Percentiles rank a stretch among this genome's conserved stretches.
Conservation (phyloP, 1,140 invertebrate species). For the Drosophila sproati region DNA sequence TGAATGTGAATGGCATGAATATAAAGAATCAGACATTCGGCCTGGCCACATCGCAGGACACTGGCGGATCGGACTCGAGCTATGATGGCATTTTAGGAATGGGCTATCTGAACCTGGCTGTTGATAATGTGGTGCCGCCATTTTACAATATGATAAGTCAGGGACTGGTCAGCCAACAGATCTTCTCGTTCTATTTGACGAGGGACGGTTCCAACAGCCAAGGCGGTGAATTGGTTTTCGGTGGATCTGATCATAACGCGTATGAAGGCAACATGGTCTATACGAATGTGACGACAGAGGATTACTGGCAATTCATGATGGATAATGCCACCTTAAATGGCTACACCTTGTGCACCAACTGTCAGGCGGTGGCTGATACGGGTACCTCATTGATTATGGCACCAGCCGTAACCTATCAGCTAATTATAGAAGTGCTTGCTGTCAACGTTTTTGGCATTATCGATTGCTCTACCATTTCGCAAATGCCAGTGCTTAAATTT, state of each 20-base stretch:
- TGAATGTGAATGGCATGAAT: conserved; percentile 88
- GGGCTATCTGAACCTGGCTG: conserved; percentile 94
- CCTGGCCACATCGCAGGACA: conserved; percentile 94
- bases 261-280: conserved; percentile 54
- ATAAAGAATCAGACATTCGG: conserved; percentile 96
- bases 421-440: neutral
- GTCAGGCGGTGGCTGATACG: conserved; percentile 90
- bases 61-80: conserved; percentile 94
- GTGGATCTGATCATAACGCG: conserved; percentile 44
- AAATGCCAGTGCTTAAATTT: conserved; percentile 44
- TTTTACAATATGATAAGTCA: conserved; percentile 98
- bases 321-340: conserved; percentile 24
- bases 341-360: conserved; percentile 83
- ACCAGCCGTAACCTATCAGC: conserved; percentile 86
- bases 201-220: conserved; percentile 11
- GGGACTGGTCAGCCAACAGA: conserved; percentile 89
- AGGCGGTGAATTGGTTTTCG: conserved; percentile 61
- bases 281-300: conserved; percentile 42
- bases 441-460: neutral
- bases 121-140: conserved; percentile 94
- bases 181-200: conserved; percentile 96
- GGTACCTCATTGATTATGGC: conserved; percentile 90
- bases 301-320: conserved; percentile 75
- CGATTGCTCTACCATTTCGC: neutral
- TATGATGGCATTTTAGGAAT: conserved; percentile 99